Evolutionary conservation across 2,888 invertebrate genomes (phyloP), one percentile per base, ranked within the genome.

Genomic region (Leucozona laternaria): DNA sequence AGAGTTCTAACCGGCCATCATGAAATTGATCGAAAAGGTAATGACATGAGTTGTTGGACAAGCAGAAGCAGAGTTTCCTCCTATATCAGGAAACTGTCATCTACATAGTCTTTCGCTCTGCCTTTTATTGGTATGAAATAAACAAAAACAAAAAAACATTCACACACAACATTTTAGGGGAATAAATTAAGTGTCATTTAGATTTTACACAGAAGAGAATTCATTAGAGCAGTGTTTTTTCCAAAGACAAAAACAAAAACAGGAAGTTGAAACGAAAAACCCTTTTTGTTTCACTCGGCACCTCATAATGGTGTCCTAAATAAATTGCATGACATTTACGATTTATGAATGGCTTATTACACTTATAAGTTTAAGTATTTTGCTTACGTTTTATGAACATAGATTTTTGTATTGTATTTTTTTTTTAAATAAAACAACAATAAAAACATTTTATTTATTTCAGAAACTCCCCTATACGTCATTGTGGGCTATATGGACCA

Each of bases 341-440:
- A 86, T 86, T 86, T 73, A 80, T 80, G 77, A 60, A 78, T 73
- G 68, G 73, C 81, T 86, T 86, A 86, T 73, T 78, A 66, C 68
- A 60, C 34, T 77, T 72, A n/a, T n/a, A 71, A 77, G 37, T 84
- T 80, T 76, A 66, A 79, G 76, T 71, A 79, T 75, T 71, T 75
- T 66, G 31, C 37, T 76, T 79, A 31, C n/a, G 58, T 66, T 66
- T 66, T 66, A 15, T 60, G 58, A 7, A 22, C 1, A 79, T n/a
- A 58, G 40, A 40, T 76, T 70, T 76, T 76, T 53, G 34, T n/a
- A 79, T 71, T 64, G 4, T 68, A 8, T 60, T 60, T 60, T 40
- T 60, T 60, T 60, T 40, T 4, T 4, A 28, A 28, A 48, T 45
- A 6, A n/a, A 64, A 64, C 10, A 50, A n/a, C 11, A 48, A 28